Evolutionary conservation across 35 echinoderm and acorn worm genomes (phyloP).

Genomic region (Heliocidaris tuberculata): DNA sequence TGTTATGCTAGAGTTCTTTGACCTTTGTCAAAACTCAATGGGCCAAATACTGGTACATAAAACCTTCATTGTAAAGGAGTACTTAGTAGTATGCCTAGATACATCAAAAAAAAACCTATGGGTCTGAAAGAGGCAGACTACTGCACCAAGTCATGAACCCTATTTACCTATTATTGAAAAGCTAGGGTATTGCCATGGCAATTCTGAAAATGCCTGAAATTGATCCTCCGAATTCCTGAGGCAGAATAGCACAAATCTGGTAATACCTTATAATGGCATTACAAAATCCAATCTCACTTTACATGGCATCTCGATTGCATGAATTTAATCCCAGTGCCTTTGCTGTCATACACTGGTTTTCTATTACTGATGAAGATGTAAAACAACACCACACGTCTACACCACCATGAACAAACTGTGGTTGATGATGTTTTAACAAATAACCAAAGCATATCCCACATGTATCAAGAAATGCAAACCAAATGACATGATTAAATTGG

Average conservation of each 20-base stretch:
- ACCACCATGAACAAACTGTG: not conserved
- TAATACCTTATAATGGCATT: not conserved
- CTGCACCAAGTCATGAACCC: not conserved
- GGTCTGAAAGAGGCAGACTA: not conserved
- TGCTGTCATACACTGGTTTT: not conserved
- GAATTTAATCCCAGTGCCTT: not conserved
- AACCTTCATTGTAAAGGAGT: too few species aligned
- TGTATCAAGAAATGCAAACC: not conserved
- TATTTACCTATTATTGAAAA: not conserved
- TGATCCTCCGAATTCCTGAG: not conserved
- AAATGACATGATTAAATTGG: not conserved
- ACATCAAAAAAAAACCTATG: not conserved
- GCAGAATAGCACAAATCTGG: conserved; percentile 7
- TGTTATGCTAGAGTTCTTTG: too few species aligned
- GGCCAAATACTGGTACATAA: too few species aligned
- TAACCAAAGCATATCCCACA: too few species aligned
- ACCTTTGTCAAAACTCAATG: too few species aligned
- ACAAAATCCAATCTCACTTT: not conserved
- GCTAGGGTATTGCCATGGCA: not conserved
- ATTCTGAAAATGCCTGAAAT: not conserved
- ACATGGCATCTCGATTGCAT: not conserved
- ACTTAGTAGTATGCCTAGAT: too few species aligned
- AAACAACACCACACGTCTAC: not conserved
- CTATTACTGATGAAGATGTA: not conserved
- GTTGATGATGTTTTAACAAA: too few species aligned